A percentile compares a stretch with the other conserved stretches of the same genome.
Conservation (phyloP, 30 jellyfish, hydroid and myxozoan species). For the Sanderia malayensis region DNA sequence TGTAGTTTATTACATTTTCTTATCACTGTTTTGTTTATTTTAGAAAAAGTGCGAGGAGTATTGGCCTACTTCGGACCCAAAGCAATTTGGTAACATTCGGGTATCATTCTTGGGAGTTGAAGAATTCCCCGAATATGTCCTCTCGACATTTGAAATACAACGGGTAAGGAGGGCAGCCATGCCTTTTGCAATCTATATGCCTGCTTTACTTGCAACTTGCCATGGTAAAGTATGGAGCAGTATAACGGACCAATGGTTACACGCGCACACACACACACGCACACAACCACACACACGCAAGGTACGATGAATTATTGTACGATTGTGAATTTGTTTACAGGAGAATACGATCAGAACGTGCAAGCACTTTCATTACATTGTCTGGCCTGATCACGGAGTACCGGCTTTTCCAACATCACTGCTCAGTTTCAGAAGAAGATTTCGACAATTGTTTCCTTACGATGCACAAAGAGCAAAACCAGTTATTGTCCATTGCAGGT, state of each 20-base stretch:
- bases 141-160: conserved; percentile 48
- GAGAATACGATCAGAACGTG: conserved; percentile 26
- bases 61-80: conserved; percentile 84
- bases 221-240: too few species aligned
- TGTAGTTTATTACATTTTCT: too few species aligned
- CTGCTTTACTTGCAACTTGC: too few species aligned
- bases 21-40: too few species aligned
- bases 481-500: conserved; percentile 77
- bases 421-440: conserved; percentile 55
- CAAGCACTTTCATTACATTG: conserved; percentile 44
- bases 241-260: too few species aligned
- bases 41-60: conserved; percentile 83
- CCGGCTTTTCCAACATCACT: conserved; percentile 65
- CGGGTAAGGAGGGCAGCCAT: conserved; percentile 49
- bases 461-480: conserved; percentile 45
- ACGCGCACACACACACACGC: too few species aligned
- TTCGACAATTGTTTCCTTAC: conserved; percentile 36
- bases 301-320: too few species aligned
- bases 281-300: too few species aligned
- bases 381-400: conserved; percentile 82
- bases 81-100: conserved; percentile 37
- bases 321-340: too few species aligned
- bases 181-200: too few species aligned
- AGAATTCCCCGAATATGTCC: conserved; percentile 50
- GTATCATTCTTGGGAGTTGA: conserved; percentile 46